Conservation (phyloP, 2,113 vertebrate species). For the Plotosus lineatus region DNA sequence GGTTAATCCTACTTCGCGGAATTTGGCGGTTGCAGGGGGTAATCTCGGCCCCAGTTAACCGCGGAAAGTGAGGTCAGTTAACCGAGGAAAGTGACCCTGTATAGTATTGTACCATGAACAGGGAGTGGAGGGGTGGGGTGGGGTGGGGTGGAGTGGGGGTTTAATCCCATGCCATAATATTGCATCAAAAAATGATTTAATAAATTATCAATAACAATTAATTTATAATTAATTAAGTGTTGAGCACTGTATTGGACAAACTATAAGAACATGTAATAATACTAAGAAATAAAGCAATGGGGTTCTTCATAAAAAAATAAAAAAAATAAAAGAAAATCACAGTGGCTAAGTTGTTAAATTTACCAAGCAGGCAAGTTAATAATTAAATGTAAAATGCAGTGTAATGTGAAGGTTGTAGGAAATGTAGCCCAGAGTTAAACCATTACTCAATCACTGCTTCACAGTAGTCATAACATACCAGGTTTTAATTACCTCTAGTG, state of each 20-base stretch:
- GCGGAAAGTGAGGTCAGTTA: too few species aligned
- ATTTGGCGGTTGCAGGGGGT: too few species aligned
- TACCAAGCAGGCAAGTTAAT: neutral
- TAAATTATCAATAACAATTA: too few species aligned
- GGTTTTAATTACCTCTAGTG: conserved; percentile 31
- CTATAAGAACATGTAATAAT: neutral
- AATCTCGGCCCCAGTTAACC: too few species aligned
- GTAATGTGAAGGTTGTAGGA: conserved; percentile 8
- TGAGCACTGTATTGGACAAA: neutral
- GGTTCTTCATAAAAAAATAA: neutral
- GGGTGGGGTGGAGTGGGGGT: too few species aligned
- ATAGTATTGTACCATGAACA: too few species aligned
- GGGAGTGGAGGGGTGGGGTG: too few species aligned
- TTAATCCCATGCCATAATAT: too few species aligned
- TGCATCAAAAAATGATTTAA: too few species aligned
- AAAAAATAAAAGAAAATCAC: neutral
- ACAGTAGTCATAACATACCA: conserved; percentile 21
- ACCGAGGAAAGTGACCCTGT: too few species aligned
- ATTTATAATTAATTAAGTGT: too few species aligned
- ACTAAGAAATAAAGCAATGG: neutral
- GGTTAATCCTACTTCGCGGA: too few species aligned
- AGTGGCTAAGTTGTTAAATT: neutral
- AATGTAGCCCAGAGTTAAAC: conserved; percentile 3
- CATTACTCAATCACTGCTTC: conserved; percentile 23
- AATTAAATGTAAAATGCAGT: neutral